Evolutionary conservation across 2,113 vertebrate species (phyloP).

Genomic region (Callipepla squamata): DNA sequence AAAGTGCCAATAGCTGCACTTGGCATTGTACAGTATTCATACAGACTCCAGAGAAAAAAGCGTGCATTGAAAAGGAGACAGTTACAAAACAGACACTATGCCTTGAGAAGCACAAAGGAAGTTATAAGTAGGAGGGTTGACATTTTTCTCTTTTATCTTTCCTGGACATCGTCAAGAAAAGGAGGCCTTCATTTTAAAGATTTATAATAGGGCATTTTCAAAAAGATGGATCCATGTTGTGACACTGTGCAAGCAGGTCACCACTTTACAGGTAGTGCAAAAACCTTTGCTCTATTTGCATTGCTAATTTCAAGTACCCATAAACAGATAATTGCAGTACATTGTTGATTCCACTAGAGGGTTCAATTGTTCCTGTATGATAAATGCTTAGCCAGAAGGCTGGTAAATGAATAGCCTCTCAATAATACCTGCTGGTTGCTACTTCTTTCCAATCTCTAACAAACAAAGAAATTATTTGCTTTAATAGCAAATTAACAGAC

Average conservation of each 20-base stretch:
- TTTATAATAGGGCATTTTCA: background rate
- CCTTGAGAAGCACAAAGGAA: conserved; percentile 18
- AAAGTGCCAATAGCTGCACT: background rate
- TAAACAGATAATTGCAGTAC: conserved; percentile 46
- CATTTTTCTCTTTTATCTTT: background rate
- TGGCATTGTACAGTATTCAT: background rate
- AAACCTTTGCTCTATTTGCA: background rate
- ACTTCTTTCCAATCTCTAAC: rapidly evolving
- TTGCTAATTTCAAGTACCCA: background rate
- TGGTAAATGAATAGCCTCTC: background rate
- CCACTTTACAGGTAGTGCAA: background rate
- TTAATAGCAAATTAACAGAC: background rate
- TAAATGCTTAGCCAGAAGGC: background rate
- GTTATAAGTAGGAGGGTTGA: background rate
- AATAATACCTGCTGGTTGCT: rapidly evolving
- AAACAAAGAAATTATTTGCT: background rate
- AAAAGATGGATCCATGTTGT: background rate
- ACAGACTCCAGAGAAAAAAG: background rate
- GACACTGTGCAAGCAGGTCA: background rate
- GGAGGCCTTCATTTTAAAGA: background rate
- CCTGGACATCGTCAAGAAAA: background rate
- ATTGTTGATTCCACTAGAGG: conserved; percentile 78
- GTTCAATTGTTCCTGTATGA: conserved; percentile 72
- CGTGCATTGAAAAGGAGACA: background rate
- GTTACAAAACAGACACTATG: background rate